These are phyloP conservation scores for Synergus itoensis DNA, from an alignment of 2,888 invertebrate genomes.

Conservation along the genomic window DNA sequence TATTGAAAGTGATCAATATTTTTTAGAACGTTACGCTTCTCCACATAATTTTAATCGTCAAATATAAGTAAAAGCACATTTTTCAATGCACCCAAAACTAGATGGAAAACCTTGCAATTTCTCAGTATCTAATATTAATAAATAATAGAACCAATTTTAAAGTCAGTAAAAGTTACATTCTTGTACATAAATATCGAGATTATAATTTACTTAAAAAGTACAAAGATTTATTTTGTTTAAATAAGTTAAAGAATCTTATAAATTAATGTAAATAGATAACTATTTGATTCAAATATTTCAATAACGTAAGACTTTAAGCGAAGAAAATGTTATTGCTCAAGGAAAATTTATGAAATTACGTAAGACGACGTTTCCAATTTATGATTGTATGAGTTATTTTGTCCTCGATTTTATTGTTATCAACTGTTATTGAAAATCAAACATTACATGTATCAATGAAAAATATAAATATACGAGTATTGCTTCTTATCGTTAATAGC, in stretches of 20 bases:
- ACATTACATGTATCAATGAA: conserved; percentile 49
- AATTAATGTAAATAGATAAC: background rate
- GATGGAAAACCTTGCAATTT: conserved; percentile 26
- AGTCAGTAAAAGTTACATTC: background rate
- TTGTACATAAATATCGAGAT: conserved; percentile 17
- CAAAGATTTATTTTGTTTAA: conserved; percentile 1
- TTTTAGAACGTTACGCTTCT: conserved; percentile 21
- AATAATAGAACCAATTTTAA: background rate
- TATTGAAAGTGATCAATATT: background rate
- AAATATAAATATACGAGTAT: conserved; percentile 55
- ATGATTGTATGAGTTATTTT: conserved; percentile 38
- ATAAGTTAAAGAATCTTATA: background rate
- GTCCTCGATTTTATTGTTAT: conserved; percentile 45
- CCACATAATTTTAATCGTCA: background rate
- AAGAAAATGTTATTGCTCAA: conserved; percentile 19
- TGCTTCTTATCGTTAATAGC: conserved; percentile 43
- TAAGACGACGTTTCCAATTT: conserved; percentile 29
- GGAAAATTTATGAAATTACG: conserved; percentile 33
- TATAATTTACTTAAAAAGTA: background rate
- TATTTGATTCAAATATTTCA: background rate
- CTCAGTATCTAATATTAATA: background rate
- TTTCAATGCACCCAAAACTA: conserved; percentile 24
- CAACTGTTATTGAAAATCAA: conserved; percentile 51
- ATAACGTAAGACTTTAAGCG: background rate
- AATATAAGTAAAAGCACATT: conserved; percentile 12